Conservation (phyloP, 2,888 invertebrate genomes). For the Rhingia rostrata region DNA sequence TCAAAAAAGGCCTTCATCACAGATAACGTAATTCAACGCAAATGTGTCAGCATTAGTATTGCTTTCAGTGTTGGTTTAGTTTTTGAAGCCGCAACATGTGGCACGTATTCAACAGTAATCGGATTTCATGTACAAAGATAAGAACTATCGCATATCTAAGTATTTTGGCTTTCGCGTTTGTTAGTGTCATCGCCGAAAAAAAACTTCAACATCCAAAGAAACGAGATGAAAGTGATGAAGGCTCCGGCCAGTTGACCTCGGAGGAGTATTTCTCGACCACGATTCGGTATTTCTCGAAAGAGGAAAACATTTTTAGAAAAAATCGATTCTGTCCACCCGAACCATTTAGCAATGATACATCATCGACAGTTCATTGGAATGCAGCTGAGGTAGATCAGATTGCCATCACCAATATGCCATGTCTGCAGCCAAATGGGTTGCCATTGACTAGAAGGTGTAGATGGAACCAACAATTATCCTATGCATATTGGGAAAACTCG, state of each 20-base stretch:
- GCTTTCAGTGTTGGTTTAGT: constrained; percentile 39
- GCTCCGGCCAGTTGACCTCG: background rate
- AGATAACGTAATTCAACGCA: background rate
- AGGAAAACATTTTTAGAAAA: background rate
- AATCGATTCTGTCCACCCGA: constrained; percentile 2
- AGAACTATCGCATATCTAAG: background rate
- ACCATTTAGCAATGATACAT: constrained; percentile 21
- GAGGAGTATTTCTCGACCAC: too few relatives aligned
- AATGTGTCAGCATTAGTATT: background rate
- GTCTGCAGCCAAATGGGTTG: constrained; percentile 85
- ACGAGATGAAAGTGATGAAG: background rate
- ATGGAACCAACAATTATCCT: constrained; percentile 83
- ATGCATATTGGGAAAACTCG: constrained; percentile 84
- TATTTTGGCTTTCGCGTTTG: background rate
- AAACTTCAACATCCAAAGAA: background rate
- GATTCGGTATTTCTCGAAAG: background rate
- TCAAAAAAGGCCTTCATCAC: background rate
- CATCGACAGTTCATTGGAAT: constrained; percentile 22
- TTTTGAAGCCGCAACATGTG: constrained; percentile 43
- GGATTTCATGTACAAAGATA: constrained; percentile 3
- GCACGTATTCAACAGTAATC: background rate
- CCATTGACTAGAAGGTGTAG: constrained; percentile 85
- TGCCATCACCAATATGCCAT: constrained; percentile 77
- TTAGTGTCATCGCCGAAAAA: too few relatives aligned
- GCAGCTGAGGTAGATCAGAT: constrained; percentile 3